Base-by-base conservation (phyloP, 2,888 invertebrate genomes). In the Orthosia incerta region DNA sequence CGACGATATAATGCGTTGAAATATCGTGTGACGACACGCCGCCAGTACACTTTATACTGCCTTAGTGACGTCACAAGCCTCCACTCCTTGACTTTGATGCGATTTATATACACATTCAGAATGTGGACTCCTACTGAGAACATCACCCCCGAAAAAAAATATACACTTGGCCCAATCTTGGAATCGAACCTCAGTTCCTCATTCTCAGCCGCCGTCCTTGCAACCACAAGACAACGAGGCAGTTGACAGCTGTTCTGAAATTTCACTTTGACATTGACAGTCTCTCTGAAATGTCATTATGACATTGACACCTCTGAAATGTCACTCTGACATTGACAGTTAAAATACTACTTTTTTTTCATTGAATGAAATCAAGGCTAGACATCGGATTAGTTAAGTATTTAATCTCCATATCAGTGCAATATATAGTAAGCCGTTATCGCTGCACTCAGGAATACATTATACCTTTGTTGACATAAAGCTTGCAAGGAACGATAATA, bases 251-350 rank as follows among this genome's bases (percentile, higher is more conserved):
- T 23, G 48, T 26, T 18, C 15, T 12, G 9, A 64, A 76, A 73
- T 50, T 56, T 50, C 69, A 23, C 53, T 20, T 53, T 20, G 53
- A n/a, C 53, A 20, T 20, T 20, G 53, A 51, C 50, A 11, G 9
- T 7, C n/a, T 4, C 18, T 31, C 59, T 39, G 59, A 59, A 76
- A 73, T 50, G 69, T 50, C 69, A 23, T 20, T 20, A 20, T 13
- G 53, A n/a, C 53, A 20, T 20, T 20, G 53, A 51, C 50, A 51
- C 18, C 9, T 59, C 59, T 39, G 59, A 59, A 69, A 74, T 46
- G 71, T 79, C 79, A 74, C 48, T 48, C 60, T 79, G 48, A 71
- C 79, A 79, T 53, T 79, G 79, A 60, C 79, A 59, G 16, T 57
- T 78, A 13, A 16, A 18, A n/a, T 16, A 76, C 50, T 12, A 15